Base-by-base conservation (phyloP, 2,888 invertebrate genomes). In the Dexiosoma caninum region DNA sequence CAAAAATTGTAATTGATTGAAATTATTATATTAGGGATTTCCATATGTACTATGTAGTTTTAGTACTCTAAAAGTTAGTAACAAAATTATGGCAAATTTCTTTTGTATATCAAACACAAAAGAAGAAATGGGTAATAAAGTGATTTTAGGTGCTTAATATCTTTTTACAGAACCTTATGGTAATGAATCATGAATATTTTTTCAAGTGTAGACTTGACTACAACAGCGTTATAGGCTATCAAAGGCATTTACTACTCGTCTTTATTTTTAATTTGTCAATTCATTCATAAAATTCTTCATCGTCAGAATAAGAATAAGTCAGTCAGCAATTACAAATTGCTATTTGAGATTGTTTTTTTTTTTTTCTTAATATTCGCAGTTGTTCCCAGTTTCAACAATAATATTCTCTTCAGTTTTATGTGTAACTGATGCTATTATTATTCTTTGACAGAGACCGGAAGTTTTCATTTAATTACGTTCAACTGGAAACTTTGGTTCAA, bases 401-500 rank as follows among this genome's bases (percentile, higher is more conserved):
- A 42, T 70, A 35, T 40, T 37, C 40, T n/a, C 67, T 40, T 57
- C 27, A 49, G 27, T 35, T 66, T 59, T 77, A n/a, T 70, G 10
- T 60, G 70, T 71, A 70, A 77, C 74, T 69, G 80, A 76, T 72
- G 82, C 79, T 51, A 71, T 78, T 75, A 66, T 64, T 66, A 55
- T 51, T 46, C 57, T 62, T 19, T 67, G 49, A 66, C 71, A 67
- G 64, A 23, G 85, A 84, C 88, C 88, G 88, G 88, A 88, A 88
- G 88, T 86, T 83, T 85, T 85, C 85, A 85, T 87, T 86, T 86
- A 85, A 86, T 87, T 86, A 84, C 85, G 72, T 62, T 79, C 70
- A 74, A 70, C 62, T 59, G 32, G 40, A 78, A 74, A 70, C 77
- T 78, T 81, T 76, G 70, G 64, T 82, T 78, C 59, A 64, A 62